Percentiles rank a stretch among this genome's conserved stretches.
phyloP scores from a whole-genome alignment of 35 echinoderm and acorn worm species.

The Stichopus chloronotus region DNA sequence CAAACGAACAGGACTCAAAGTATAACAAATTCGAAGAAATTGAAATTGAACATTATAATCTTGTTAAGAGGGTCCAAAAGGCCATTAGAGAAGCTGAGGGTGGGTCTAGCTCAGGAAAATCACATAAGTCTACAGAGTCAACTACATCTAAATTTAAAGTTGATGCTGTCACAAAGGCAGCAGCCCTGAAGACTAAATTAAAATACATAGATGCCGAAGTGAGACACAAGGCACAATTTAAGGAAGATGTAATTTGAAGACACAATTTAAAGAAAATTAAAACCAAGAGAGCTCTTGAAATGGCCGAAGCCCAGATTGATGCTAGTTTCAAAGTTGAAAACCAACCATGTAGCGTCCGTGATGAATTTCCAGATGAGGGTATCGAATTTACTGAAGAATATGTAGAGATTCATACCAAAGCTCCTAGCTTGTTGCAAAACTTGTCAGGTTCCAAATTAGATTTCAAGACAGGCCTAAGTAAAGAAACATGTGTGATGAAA shows the following conservation, averaged over 20 bases:
- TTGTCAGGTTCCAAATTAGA: not conserved
- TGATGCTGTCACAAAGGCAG: slow-evolving; percentile 6
- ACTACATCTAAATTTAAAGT: not conserved
- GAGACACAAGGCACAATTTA: not conserved
- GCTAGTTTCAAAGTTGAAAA: not conserved
- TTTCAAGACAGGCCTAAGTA: not conserved
- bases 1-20: not conserved
- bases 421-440: not conserved
- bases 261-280: not conserved
- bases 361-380: not conserved
- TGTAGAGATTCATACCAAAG: not conserved
- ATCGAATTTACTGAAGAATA: not conserved
- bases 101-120: not conserved
- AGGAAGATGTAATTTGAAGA: too few species aligned
- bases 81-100: too few species aligned
- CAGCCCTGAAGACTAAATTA: not conserved
- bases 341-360: not conserved
- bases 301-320: not conserved
- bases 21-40: too few species aligned
- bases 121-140: not conserved
- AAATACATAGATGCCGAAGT: not conserved
- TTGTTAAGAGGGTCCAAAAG: too few species aligned
- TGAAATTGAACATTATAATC: too few species aligned
- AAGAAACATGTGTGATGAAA: not conserved
- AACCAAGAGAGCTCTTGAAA: not conserved